Percentiles rank a stretch among this genome's conserved stretches.
These are phyloP conservation scores for Tuta absoluta DNA, from an alignment of 2,888 invertebrate genomes.

Conservation along the genomic window DNA sequence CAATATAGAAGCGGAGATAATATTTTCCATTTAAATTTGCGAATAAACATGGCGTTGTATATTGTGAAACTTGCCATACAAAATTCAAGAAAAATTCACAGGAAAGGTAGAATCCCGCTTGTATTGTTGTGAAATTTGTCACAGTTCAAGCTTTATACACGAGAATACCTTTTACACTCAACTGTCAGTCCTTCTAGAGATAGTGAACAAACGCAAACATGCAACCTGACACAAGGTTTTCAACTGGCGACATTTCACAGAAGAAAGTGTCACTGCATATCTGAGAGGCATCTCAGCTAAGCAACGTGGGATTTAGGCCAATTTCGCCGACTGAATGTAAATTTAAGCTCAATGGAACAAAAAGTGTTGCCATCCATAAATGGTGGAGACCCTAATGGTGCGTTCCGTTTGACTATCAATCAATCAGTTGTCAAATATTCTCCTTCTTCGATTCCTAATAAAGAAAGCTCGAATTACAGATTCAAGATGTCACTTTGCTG, in stretches of 20 bases:
- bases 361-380: conserved; percentile 19
- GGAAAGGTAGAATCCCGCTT: conserved; percentile 2
- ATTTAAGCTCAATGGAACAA: conserved; percentile 16
- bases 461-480: conserved; percentile 18
- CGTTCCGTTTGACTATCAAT: conserved; percentile 21
- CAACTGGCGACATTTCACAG: conserved; percentile 20
- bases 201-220: conserved; percentile 11
- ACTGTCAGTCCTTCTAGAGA: conserved; percentile 22
- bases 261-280: conserved; percentile 25
- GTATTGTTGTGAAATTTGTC: conserved; percentile 14
- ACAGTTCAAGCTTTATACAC: background rate
- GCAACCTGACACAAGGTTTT: conserved; percentile 6
- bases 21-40: background rate
- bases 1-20: background rate
- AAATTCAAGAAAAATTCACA: background rate
- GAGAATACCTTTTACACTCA: conserved; percentile 15
- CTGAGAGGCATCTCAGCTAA: conserved; percentile 20
- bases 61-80: background rate
- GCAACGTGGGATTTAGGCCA: conserved; percentile 29
- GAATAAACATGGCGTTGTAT: background rate
- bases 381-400: conserved; percentile 10
- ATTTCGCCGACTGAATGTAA: conserved; percentile 29
- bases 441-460: conserved; percentile 16
- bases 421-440: conserved; percentile 20
- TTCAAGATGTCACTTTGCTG: conserved; percentile 7